Conservation (phyloP, 30 jellyfish, hydroid and myxozoan genomes). For the Cassiopea andromeda region DNA sequence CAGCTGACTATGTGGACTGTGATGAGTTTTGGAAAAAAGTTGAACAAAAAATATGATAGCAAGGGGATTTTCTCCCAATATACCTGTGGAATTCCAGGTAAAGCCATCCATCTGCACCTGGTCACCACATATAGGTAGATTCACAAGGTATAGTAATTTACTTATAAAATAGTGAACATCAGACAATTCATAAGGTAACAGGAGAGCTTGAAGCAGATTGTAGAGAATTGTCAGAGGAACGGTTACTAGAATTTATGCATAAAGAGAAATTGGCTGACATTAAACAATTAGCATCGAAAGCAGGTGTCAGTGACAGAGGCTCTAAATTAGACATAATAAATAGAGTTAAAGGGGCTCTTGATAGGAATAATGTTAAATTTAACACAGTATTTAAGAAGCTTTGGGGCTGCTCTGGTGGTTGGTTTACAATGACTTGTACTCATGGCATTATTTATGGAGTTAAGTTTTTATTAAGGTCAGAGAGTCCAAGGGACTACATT, state of each 20-base stretch:
- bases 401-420: constrained; percentile 34
- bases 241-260: neutral
- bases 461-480: constrained; percentile 61
- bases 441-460: constrained; percentile 43
- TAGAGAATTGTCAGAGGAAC: constrained; percentile 26
- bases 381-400: constrained; percentile 19
- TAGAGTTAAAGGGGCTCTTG: neutral
- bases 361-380: neutral
- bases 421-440: constrained; percentile 15
- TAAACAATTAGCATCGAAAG: neutral
- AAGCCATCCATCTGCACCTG: constrained; percentile 15
- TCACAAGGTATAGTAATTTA: neutral
- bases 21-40: neutral
- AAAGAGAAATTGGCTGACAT: constrained; percentile 1
- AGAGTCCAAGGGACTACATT: constrained; percentile 59
- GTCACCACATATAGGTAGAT: constrained; percentile 12
- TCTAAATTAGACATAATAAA: constrained; percentile 16
- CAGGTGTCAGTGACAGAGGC: constrained; percentile 6
- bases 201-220: neutral
- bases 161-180: constrained; percentile 4
- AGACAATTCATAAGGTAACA: neutral
- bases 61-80: neutral
- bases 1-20: constrained; percentile 21
- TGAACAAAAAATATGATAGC: neutral
- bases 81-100: neutral